Evolutionary conservation across 2,797 vertebrate species (phyloP).

Genomic region (Mormyrus proboscirostris): DNA sequence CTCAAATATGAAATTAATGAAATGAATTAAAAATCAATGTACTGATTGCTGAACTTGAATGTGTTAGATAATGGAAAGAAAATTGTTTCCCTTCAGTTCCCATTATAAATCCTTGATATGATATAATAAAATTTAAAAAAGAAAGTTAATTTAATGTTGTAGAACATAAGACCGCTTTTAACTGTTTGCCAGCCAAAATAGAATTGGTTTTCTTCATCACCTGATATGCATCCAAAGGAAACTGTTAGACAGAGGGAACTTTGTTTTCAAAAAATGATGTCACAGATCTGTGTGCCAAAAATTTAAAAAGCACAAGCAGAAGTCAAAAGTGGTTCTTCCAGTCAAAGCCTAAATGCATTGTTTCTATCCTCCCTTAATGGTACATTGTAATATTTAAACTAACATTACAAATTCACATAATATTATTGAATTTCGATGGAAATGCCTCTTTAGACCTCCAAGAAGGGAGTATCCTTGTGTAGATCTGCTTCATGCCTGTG

Average conservation of each 20-base stretch:
- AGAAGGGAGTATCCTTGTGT: neutral
- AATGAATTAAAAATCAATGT: neutral
- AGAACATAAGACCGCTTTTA: neutral
- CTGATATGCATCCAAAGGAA: neutral
- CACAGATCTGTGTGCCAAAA: neutral
- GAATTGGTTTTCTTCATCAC: neutral
- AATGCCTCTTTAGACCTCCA: neutral
- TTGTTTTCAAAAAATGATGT: neutral
- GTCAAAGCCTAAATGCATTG: neutral
- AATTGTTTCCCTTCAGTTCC: neutral
- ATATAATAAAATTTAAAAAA: conserved; percentile 7
- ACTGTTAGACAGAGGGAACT: neutral
- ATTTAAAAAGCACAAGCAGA: neutral
- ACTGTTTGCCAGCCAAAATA: neutral
- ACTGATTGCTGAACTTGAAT: neutral
- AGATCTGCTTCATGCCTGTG: neutral
- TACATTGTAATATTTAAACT: neutral
- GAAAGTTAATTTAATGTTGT: neutral
- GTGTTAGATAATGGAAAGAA: conserved; percentile 1
- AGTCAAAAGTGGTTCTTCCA: neutral
- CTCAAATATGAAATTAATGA: neutral
- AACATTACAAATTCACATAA: neutral
- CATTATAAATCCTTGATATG: neutral
- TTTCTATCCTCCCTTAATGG: neutral
- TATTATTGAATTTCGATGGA: neutral